Percentiles rank a stretch among this genome's conserved stretches.
Conservation (phyloP, 2,113 vertebrate genomes). For the Upupa epops region DNA sequence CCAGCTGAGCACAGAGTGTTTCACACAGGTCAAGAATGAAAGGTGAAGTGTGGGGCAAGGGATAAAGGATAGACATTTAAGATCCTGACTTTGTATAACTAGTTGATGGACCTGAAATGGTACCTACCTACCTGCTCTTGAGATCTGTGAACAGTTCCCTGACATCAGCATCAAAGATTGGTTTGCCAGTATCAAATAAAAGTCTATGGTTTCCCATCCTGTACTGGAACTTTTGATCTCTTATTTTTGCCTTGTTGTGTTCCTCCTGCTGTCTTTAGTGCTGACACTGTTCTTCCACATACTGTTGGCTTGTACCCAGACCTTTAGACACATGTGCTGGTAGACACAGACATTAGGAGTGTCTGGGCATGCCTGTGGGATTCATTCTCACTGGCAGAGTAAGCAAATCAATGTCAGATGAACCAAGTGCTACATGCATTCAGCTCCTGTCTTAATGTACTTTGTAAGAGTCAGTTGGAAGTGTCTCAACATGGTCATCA, state of each 20-base stretch:
- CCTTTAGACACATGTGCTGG: not conserved
- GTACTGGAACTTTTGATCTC: not conserved
- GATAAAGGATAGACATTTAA: not conserved
- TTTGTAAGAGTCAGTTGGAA: not conserved
- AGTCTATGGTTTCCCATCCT: not conserved
- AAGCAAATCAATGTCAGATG: not conserved
- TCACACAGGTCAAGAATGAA: not conserved
- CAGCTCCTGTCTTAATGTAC: not conserved
- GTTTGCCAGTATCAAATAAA: not conserved
- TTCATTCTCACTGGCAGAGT: not conserved
- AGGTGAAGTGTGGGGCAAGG: not conserved
- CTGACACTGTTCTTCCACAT: not conserved
- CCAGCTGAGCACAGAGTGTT: not conserved
- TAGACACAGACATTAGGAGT: not conserved
- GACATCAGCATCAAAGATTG: not conserved
- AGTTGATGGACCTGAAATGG: not conserved
- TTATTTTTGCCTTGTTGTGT: not conserved
- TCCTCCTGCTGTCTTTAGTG: not conserved
- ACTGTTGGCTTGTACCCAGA: not conserved
- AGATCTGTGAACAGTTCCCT: not conserved
- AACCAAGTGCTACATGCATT: not conserved
- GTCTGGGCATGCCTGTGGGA: not conserved
- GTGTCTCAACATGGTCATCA: no score
- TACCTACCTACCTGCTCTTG: not conserved
- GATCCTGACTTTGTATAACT: not conserved